Evolutionary conservation across 2,888 invertebrate genomes (phyloP), one percentile per base, ranked within the genome.

Genomic region (Phalera bucephala): DNA sequence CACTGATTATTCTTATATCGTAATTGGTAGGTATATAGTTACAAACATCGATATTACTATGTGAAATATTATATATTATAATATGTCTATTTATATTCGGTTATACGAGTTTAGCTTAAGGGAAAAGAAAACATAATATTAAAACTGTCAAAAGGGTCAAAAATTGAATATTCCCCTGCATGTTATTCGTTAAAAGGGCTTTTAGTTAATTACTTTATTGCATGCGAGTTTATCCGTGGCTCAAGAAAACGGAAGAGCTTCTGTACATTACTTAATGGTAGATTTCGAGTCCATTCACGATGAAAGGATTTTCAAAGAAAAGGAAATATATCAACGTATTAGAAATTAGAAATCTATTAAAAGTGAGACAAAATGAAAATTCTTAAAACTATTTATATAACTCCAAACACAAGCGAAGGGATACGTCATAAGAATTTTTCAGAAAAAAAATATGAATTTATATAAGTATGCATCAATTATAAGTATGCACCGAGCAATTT

Each of bases 161-260:
- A 17, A 17, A 17, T 5, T 17, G 17, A 17, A 17, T 17, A 17
- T 3, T 17, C 17, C 3, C 5, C 5, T 3, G 3, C 5, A 3
- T 17, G 17, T 17, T 17, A 17, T 17, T 17, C 17, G 17, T 17
- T 17, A 17, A 41, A 35, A 29, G 33, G 44, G 42, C 12, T 43
- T 44, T 48, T 40, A 39, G 41, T 41, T 60, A 52, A 69, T 69
- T 52, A 51, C 52, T 44, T 26, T 54, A 55, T 60, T 56, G 58
- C 63, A 60, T 64, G 65, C 38, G 37, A 33, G 33, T 21, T 14
- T 30, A 14, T 40, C 7, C 32, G 34, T 33, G 34, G 43, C 41
- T 48, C 12, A 31, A 41, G 33, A 9, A 5, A 23, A 11, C 10
- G 8, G 31, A 20, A 14, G 20, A 6, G 15, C 7, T 15, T 15